These are phyloP conservation scores for Pheucticus melanocephalus DNA, from an alignment of 2,113 vertebrate species.

Conservation along the genomic window DNA sequence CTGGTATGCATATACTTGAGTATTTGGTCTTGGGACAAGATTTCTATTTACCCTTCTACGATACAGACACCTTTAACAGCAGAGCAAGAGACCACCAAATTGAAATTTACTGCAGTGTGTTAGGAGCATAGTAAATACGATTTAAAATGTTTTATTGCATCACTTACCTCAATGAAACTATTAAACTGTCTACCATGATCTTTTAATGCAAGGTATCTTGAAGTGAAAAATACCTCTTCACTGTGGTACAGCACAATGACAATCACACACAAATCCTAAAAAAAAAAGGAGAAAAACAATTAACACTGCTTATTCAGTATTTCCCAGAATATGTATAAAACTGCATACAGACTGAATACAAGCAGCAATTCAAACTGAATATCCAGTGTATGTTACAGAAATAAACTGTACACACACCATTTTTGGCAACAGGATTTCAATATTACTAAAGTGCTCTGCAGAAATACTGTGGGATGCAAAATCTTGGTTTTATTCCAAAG, in stretches of 20 bases:
- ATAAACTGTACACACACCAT: neutral
- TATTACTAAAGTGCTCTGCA: neutral
- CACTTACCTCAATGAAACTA: constrained; percentile 71
- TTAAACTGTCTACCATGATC: constrained; percentile 72
- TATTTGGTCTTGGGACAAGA: neutral
- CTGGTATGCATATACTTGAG: neutral
- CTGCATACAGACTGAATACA: neutral
- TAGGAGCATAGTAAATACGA: neutral
- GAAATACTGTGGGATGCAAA: neutral
- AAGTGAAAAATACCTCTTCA: constrained; percentile 15
- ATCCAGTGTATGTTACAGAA: neutral
- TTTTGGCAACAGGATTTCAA: neutral
- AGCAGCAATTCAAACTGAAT: neutral
- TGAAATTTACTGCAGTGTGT: neutral
- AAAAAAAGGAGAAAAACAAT: neutral
- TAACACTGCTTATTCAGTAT: neutral
- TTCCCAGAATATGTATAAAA: neutral
- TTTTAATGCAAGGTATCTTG: neutral
- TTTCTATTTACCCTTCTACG: neutral
- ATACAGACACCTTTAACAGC: neutral
- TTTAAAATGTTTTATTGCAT: neutral
- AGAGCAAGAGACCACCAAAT: neutral
- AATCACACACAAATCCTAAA: constrained; percentile 30
- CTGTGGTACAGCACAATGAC: neutral
- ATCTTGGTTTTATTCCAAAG: neutral